Base-by-base conservation (phyloP, 2,888 invertebrate species). In the Teleiodes luculella region DNA sequence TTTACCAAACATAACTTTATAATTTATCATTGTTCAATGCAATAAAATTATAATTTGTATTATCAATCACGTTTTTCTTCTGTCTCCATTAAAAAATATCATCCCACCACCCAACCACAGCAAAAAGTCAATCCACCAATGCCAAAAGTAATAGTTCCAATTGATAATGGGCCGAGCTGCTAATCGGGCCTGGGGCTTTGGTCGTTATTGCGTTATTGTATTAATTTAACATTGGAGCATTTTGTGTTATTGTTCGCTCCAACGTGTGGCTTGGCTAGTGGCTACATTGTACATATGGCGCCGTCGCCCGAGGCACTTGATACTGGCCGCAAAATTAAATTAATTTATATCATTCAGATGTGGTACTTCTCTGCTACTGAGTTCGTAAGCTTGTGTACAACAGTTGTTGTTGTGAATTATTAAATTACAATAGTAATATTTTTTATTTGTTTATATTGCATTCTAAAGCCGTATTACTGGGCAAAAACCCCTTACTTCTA, bases 251-350 rank as follows among this genome's bases (percentile, higher is more conserved):
- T 61, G 60, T 61, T 61, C 61, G 62, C 66, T 65, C 65, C 67
- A 67, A 66, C 65, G n/a, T 64, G 62, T 28, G 16, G 61, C 57
- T 37, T 24, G 58, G 62, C 62, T 57, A 66, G 24, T 33, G 63
- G 68, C 66, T 6, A n/a, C 71, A 33, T 10, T 11, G 11, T 68
- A 72, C 86, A 86, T 75, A 85, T 85, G 86, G 76, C 70, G 74
- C 67, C 66, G 75, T 75, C 74, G 76, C 83, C 74, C 59, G 67
- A 39, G 73, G 78, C 76, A 72, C 76, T 65, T 72, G 75, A 73
- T 69, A 73, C 72, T 68, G 70, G 75, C 80, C 81, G 78, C 80
- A 80, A 83, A 82, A 81, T 80, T 83, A 80, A 86, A 78, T 84
- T 84, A 79, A 78, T 76, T 74, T 74, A 71, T 74, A 80, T 77